A percentile compares a stretch with the other conserved stretches of the same genome.
phyloP scores from a whole-genome alignment of 2,888 invertebrate genomes.

The Margaritifera margaritifera region DNA sequence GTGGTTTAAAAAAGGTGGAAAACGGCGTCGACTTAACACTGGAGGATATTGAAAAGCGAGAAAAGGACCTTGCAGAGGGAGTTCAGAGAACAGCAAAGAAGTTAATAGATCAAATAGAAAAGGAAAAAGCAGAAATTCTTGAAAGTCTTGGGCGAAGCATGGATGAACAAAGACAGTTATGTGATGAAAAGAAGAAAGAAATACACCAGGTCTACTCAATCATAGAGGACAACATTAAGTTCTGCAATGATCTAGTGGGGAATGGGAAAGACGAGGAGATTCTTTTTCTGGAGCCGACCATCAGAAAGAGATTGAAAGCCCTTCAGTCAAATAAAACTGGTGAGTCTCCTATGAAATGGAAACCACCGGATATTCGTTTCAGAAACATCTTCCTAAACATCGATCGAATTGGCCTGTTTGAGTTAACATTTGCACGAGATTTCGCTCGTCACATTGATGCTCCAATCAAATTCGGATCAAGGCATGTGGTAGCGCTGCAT shows the following conservation, averaged over 20 bases:
- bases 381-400: conserved; percentile 39
- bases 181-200: conserved; percentile 25
- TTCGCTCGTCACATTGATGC: conserved; percentile 25
- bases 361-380: conserved; percentile 38
- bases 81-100: conserved; percentile 36
- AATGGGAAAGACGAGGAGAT: conserved; percentile 42
- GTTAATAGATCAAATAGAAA: conserved; percentile 38
- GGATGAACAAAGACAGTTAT: conserved; percentile 33
- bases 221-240: conserved; percentile 30
- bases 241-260: conserved; percentile 34
- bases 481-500: conserved; percentile 34
- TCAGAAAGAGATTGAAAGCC: conserved; percentile 29
- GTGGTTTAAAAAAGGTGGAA: conserved; percentile 23
- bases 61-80: conserved; percentile 32
- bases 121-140: conserved; percentile 35
- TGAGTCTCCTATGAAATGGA: conserved; percentile 26
- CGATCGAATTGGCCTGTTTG: conserved; percentile 41
- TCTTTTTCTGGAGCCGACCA: conserved; percentile 27
- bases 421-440: conserved; percentile 25
- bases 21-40: conserved; percentile 26
- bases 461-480: conserved; percentile 26
- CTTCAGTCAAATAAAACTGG: conserved; percentile 22
- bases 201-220: conserved; percentile 19
- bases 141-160: conserved; percentile 31
- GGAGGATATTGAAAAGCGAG: conserved; percentile 34